A percentile compares a stretch with the other conserved stretches of the same genome.
These are phyloP conservation scores for Mythimna vitellina DNA, from an alignment of 2,888 invertebrate species.

Conservation along the genomic window DNA sequence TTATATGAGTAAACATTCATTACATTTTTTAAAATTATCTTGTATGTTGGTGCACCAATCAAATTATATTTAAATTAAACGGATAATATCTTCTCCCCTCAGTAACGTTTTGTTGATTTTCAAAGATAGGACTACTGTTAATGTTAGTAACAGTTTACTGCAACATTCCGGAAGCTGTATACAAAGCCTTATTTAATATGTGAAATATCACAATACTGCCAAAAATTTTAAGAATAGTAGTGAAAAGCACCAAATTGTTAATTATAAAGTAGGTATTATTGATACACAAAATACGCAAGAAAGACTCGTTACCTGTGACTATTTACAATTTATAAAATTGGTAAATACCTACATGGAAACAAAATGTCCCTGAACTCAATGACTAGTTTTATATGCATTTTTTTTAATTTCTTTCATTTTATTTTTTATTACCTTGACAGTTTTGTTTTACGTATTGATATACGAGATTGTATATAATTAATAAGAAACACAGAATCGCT, in stretches of 20 bases:
- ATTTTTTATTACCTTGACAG: slow-evolving; percentile 78
- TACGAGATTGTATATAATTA: slow-evolving; percentile 89
- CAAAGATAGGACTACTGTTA: slow-evolving; percentile 75
- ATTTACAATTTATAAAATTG: slow-evolving; percentile 81
- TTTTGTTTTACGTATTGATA: slow-evolving; percentile 88
- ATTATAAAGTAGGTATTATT: slow-evolving; percentile 74
- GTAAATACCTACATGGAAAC: slow-evolving; percentile 61
- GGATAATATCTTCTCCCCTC: slow-evolving; percentile 47
- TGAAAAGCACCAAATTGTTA: slow-evolving; percentile 87
- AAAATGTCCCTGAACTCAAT: slow-evolving; percentile 71
- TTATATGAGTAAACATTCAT: slow-evolving; percentile 49
- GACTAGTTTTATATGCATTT: slow-evolving; percentile 81
- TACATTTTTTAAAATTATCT: slow-evolving; percentile 53
- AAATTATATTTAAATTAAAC: slow-evolving; percentile 53
- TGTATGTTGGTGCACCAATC: slow-evolving; percentile 79
- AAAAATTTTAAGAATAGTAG: slow-evolving; percentile 75
- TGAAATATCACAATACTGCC: slow-evolving; percentile 85
- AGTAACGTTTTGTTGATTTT: slow-evolving; percentile 53
- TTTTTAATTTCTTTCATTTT: slow-evolving; percentile 63
- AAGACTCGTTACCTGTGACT: slow-evolving; percentile 76
- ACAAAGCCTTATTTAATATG: slow-evolving; percentile 87
- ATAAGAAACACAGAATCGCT: slow-evolving; percentile 86
- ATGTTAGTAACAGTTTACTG: slow-evolving; percentile 88
- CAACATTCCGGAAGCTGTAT: slow-evolving; percentile 90
- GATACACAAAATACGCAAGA: slow-evolving; percentile 61